phyloP scores from a whole-genome alignment of 2,113 vertebrate species.

The Rhombomys opimus region DNA sequence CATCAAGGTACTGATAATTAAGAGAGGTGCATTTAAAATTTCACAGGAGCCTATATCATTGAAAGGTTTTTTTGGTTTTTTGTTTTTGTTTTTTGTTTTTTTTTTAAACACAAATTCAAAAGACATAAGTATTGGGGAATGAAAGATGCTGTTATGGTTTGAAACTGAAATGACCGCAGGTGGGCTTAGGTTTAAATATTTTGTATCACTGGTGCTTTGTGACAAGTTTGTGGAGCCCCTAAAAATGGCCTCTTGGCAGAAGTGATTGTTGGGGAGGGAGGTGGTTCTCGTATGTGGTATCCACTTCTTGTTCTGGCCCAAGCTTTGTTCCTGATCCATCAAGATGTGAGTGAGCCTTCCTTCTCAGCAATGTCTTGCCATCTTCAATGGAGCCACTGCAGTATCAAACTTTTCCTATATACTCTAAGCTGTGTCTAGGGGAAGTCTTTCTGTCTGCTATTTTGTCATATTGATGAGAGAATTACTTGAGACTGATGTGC shows the following conservation, averaged over 20 bases:
- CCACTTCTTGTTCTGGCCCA: neutral
- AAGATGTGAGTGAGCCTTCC: neutral
- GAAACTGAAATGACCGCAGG: neutral
- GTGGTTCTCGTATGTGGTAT: neutral
- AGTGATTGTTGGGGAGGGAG: too few relatives aligned
- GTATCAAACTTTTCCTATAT: too few relatives aligned
- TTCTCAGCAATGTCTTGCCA: too few relatives aligned
- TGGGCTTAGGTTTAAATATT: neutral
- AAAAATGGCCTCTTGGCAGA: too few relatives aligned
- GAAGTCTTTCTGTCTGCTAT: too few relatives aligned
- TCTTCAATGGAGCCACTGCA: neutral
- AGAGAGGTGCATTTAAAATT: neutral
- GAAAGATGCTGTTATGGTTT: neutral
- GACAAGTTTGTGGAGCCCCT: neutral
- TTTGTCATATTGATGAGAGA: neutral
- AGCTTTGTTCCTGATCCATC: neutral
- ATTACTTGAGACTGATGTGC: neutral
- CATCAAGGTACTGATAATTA: neutral
- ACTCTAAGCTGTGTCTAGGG: neutral
- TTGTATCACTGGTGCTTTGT: neutral
- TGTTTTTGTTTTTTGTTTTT: neutral
- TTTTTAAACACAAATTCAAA: neutral
- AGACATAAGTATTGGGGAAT: neutral
- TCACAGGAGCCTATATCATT: neutral
- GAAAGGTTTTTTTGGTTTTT: neutral